Percentiles rank a stretch among this genome's conserved stretches.
Evolutionary conservation across 2,888 invertebrate genomes (phyloP).

Genomic region (Oscheius sp.): DNA sequence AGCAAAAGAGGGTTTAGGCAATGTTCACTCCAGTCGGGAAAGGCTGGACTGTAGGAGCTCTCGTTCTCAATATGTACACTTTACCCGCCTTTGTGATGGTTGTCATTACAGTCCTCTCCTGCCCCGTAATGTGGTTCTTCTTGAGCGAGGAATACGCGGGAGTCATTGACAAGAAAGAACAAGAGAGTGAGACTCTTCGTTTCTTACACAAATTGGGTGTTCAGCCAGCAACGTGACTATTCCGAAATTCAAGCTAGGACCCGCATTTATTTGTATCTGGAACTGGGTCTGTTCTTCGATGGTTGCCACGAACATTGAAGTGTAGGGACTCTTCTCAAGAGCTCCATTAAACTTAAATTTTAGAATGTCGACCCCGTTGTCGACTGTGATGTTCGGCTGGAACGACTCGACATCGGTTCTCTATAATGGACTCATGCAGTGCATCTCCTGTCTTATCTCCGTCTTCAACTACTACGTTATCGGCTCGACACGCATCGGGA

Average conservation of each 20-base stretch:
- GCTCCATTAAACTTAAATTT: not conserved
- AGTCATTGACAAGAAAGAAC: slow-evolving; percentile 46
- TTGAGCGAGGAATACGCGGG: slow-evolving; percentile 58
- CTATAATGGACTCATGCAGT: not conserved
- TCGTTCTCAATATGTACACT: slow-evolving; percentile 54
- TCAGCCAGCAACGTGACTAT: slow-evolving; percentile 28
- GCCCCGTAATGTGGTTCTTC: slow-evolving; percentile 42
- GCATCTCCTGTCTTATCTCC: not conserved
- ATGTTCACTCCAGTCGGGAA: slow-evolving; percentile 51
- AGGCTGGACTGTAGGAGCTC: slow-evolving; percentile 35
- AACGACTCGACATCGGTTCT: not conserved
- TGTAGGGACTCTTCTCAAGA: slow-evolving; percentile 40
- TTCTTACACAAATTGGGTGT: not conserved
- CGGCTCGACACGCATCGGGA: not conserved
- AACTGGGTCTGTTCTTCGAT: slow-evolving; percentile 52
- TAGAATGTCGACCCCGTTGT: slow-evolving; percentile 6
- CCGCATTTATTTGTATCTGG: slow-evolving; percentile 55
- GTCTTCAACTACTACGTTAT: not conserved
- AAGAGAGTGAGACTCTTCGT: slow-evolving; percentile 31
- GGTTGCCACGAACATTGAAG: slow-evolving; percentile 56
- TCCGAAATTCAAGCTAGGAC: slow-evolving; percentile 50
- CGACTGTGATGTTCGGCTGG: not conserved
- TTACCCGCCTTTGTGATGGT: slow-evolving; percentile 52
- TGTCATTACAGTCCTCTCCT: slow-evolving; percentile 40
- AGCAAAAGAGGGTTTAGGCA: not conserved